Evolutionary conservation across 1,140 invertebrate genomes (phyloP).

Genomic region (Bombus soroeensis): DNA sequence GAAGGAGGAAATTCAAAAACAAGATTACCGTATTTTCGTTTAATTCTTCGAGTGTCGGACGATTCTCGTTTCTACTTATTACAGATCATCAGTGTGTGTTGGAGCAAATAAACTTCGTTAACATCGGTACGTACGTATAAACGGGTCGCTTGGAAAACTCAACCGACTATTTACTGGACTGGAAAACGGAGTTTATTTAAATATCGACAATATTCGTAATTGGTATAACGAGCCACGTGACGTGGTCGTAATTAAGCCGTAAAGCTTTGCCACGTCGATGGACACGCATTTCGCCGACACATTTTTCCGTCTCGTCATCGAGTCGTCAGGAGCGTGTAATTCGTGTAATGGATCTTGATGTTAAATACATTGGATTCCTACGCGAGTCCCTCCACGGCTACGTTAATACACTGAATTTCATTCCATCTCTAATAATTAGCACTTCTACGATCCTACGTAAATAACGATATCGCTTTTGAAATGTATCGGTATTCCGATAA

Average conservation of each 20-base stretch:
- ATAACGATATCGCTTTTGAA: constrained; percentile 47
- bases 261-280: constrained; percentile 19
- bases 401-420: constrained; percentile 55
- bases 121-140: neutral
- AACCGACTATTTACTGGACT: constrained; percentile 29
- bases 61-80: neutral
- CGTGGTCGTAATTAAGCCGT: constrained; percentile 57
- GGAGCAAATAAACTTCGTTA: constrained; percentile 27
- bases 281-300: constrained; percentile 30
- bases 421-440: constrained; percentile 56
- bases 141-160: neutral
- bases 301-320: constrained; percentile 51
- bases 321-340: constrained; percentile 51
- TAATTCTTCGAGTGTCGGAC: neutral
- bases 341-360: constrained; percentile 61
- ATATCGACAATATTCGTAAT: constrained; percentile 63
- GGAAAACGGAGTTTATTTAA: constrained; percentile 65
- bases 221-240: constrained; percentile 61
- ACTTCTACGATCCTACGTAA: constrained; percentile 40
- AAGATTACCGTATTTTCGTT: neutral
- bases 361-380: constrained; percentile 50
- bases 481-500: neutral
- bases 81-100: neutral
- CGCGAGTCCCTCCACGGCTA: constrained; percentile 2
- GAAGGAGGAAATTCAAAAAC: neutral